A percentile compares a stretch with the other conserved stretches of the same genome.
phyloP scores from a whole-genome alignment of 2,113 vertebrate genomes.

The Cebidichthys violaceus region DNA sequence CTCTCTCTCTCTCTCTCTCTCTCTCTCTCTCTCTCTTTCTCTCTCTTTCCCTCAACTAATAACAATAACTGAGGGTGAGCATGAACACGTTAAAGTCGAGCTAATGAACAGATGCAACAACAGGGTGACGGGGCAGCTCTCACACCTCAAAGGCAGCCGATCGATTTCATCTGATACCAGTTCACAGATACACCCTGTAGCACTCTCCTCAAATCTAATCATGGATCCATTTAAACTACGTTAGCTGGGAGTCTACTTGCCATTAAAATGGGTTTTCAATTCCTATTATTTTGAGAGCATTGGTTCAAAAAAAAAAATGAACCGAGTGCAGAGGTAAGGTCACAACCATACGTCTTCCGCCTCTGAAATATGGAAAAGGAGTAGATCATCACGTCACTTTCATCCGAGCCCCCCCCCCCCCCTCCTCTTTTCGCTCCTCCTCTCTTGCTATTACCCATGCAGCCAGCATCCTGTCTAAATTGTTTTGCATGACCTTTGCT shows the following conservation, averaged over 20 bases:
- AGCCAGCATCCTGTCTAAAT: slow-evolving; percentile 89
- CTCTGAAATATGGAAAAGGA: slow-evolving; percentile 28
- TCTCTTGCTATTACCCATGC: slow-evolving; percentile 82
- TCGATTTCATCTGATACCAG: slow-evolving; percentile 69
- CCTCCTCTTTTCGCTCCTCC: slow-evolving; percentile 13
- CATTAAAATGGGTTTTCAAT: slow-evolving; percentile 73
- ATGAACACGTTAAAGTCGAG: slow-evolving; percentile 37
- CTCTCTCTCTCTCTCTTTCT: neutral
- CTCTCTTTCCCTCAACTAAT: slow-evolving; percentile 55
- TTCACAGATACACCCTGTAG: slow-evolving; percentile 71
- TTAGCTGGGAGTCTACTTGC: slow-evolving; percentile 64
- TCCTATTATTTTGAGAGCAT: slow-evolving; percentile 70
- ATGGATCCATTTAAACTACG: slow-evolving; percentile 70
- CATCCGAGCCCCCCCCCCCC: slow-evolving; percentile 6
- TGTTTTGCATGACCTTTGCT: slow-evolving; percentile 91
- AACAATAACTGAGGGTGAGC: slow-evolving; percentile 47
- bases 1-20: no score
- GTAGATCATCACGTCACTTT: slow-evolving; percentile 13
- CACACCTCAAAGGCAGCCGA: slow-evolving; percentile 62
- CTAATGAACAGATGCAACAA: slow-evolving; percentile 61
- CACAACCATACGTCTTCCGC: slow-evolving; percentile 13
- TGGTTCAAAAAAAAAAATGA: slow-evolving; percentile 63
- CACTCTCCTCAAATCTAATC: slow-evolving; percentile 75
- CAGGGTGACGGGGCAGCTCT: slow-evolving; percentile 36
- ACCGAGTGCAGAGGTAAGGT: slow-evolving; percentile 48